phyloP scores from a whole-genome alignment of 2,797 vertebrate genomes.

The Coilia nasus region DNA sequence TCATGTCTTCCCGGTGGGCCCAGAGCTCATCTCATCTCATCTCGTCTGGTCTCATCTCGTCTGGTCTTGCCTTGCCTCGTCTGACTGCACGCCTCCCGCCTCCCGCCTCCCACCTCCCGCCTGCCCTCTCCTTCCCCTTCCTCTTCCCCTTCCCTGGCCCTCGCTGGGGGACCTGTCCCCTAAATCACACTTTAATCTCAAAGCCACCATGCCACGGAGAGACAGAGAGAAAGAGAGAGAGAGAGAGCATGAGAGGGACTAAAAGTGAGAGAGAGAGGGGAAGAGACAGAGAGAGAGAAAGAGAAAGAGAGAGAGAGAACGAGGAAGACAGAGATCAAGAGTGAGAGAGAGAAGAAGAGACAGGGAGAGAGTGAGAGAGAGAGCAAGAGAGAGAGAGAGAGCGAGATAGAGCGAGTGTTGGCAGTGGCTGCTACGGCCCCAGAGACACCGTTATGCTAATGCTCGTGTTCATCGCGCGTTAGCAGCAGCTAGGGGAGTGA shows the following conservation, averaged over 20 bases:
- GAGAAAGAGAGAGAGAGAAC: not conserved
- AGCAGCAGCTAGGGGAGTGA: not conserved
- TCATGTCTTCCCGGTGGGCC: not conserved
- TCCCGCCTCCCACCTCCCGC: not conserved
- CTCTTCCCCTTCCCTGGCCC: not conserved
- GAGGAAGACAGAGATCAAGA: not conserved
- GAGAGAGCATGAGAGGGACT: not conserved
- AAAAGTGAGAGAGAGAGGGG: not conserved
- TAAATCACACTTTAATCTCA: slow-evolving; percentile 17
- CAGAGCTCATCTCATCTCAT: slow-evolving; percentile 2
- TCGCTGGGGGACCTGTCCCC: not conserved
- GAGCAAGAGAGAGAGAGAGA: not conserved
- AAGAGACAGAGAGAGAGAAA: not conserved
- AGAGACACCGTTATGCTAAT: not conserved
- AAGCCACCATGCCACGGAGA: not conserved
- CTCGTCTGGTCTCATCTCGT: not conserved
- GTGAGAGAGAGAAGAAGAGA: not conserved
- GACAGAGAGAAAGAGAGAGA: not conserved
- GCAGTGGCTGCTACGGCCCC: not conserved
- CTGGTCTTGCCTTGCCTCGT: no score
- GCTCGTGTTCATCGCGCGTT: not conserved
- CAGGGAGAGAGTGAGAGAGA: not conserved
- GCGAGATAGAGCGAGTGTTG: not conserved
- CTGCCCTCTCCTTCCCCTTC: not conserved
- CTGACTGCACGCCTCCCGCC: not conserved